Percentiles rank a stretch among this genome's conserved stretches.
These are phyloP conservation scores for Cichladusa arquata DNA, from an alignment of 2,113 vertebrate species.

Conservation along the genomic window DNA sequence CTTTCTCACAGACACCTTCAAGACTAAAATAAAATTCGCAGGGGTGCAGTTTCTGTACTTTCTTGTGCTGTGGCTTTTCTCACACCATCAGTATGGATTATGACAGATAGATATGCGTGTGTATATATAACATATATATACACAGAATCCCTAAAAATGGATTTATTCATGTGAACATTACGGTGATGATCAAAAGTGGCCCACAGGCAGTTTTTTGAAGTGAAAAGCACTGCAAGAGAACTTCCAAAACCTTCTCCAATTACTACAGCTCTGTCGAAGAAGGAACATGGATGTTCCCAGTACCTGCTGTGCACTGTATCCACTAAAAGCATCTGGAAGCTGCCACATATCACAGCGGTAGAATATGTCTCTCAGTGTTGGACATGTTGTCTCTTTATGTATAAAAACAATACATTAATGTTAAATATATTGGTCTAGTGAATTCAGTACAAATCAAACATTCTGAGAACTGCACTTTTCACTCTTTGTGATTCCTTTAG, in stretches of 20 bases:
- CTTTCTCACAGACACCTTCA: neutral
- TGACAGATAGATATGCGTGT: neutral
- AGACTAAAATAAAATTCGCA: neutral
- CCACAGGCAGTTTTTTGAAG: neutral
- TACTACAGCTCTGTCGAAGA: neutral
- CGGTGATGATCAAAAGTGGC: neutral
- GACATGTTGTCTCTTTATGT: neutral
- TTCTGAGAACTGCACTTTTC: neutral
- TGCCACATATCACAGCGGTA: neutral
- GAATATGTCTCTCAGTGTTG: neutral
- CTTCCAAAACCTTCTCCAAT: neutral
- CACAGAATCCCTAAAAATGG: neutral
- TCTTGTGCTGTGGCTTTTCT: neutral
- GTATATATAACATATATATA: neutral
- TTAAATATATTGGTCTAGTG: neutral
- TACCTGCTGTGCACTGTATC: neutral
- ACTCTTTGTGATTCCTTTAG: neutral
- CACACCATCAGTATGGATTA: accelerated
- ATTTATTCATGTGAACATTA: neutral
- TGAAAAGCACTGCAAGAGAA: neutral
- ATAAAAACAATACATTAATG: neutral
- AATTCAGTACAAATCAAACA: neutral
- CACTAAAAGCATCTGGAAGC: neutral
- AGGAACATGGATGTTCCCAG: neutral
- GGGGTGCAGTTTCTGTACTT: neutral